phyloP scores from a whole-genome alignment of 2,888 invertebrate genomes.

The Cantharis flavilabris region DNA sequence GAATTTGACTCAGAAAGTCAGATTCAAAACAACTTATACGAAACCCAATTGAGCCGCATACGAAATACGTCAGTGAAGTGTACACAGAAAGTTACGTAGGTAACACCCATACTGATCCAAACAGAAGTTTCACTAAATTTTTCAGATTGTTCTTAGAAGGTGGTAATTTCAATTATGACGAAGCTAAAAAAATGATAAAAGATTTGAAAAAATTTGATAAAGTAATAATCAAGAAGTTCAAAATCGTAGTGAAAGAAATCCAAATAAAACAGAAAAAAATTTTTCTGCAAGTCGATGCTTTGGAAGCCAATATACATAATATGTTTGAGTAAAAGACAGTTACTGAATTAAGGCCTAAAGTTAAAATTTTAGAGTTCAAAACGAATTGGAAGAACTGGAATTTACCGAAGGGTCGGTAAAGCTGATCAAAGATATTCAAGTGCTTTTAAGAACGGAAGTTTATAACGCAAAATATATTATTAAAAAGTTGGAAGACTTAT shows the following conservation, averaged over 20 bases:
- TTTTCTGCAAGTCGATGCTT: neutral
- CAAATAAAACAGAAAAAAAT: constrained; percentile 12
- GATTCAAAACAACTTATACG: constrained; percentile 5
- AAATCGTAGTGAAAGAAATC: constrained; percentile 12
- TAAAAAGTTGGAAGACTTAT: constrained; percentile 22
- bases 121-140: neutral
- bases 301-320: neutral
- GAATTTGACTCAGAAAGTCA: constrained; percentile 5
- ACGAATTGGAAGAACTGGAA: constrained; percentile 22
- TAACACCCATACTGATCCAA: neutral
- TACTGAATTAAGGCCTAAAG: neutral
- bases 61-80: neutral
- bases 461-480: constrained; percentile 27
- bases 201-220: constrained; percentile 26
- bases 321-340: neutral
- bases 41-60: constrained; percentile 19
- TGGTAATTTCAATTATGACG: constrained; percentile 42
- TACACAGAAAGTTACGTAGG: constrained; percentile 11
- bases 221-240: constrained; percentile 20
- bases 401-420: constrained; percentile 34
- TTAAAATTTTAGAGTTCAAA: constrained; percentile 8
- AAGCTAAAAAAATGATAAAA: constrained; percentile 33
- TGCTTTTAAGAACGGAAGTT: constrained; percentile 33
- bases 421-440: constrained; percentile 34
- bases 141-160: constrained; percentile 45